A percentile compares a stretch with the other conserved stretches of the same genome.
phyloP scores from a whole-genome alignment of 2,888 invertebrate genomes.

The Nipponacmea schrenckii region DNA sequence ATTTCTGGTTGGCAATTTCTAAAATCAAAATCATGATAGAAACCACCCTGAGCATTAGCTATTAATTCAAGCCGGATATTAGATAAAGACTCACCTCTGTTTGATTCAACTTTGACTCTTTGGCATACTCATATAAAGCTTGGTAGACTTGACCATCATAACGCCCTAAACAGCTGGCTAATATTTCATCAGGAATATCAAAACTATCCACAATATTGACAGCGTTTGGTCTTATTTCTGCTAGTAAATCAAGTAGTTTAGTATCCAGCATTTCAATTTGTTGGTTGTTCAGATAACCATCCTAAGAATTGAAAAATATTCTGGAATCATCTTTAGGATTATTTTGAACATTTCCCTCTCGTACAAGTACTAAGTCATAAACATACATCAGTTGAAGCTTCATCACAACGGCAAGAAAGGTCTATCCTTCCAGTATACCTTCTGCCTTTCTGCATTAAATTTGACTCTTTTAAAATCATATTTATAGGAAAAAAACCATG shows the following conservation, averaged over 20 bases:
- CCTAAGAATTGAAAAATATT: constrained; percentile 69
- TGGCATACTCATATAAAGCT: constrained; percentile 68
- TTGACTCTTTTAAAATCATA: no score
- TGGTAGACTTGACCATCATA: constrained; percentile 70
- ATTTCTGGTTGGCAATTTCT: no score
- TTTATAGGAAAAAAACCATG: no score
- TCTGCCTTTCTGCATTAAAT: no score
- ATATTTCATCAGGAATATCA: constrained; percentile 72
- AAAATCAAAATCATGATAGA: no score
- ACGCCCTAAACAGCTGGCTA: constrained; percentile 66
- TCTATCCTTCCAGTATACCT: no score
- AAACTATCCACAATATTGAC: constrained; percentile 92
- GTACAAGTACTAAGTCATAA: no score
- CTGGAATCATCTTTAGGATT: no score
- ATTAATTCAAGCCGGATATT: not conserved
- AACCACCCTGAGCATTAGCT: no score
- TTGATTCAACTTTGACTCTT: constrained; percentile 67
- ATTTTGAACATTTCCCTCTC: no score
- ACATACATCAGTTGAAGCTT: no score
- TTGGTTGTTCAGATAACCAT: constrained; percentile 72
- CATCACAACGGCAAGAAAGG: not conserved
- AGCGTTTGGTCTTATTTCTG: constrained; percentile 83
- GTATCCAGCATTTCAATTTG: constrained; percentile 73
- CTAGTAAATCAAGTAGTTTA: constrained; percentile 79
- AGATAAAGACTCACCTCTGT: constrained; percentile 54